Evolutionary conservation across 35 echinoderm and acorn worm species (phyloP).

Genomic region (Holothuria glaberrima): DNA sequence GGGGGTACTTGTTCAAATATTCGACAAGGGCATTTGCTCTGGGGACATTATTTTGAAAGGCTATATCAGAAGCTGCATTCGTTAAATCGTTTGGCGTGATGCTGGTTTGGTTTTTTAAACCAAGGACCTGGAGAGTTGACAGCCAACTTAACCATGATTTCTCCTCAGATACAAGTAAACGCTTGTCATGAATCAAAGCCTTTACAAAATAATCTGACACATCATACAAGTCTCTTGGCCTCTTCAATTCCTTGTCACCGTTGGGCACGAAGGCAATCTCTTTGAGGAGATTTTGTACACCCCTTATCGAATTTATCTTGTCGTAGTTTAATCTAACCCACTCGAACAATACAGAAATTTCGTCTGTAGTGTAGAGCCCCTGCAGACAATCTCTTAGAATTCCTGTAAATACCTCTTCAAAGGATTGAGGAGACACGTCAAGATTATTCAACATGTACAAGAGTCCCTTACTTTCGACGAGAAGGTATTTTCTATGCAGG

Average conservation of each 20-base stretch:
- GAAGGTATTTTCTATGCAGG: too few relatives aligned
- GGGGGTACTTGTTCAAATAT: neutral
- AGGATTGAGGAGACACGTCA: neutral
- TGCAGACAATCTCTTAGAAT: neutral
- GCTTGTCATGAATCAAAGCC: neutral
- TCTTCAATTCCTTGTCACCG: neutral
- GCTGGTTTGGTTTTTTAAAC: slow-evolving; percentile 29
- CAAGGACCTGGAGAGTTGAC: neutral
- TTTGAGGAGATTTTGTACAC: neutral
- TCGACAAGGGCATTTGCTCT: slow-evolving; percentile 12
- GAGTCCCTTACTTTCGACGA: neutral
- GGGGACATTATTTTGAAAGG: neutral
- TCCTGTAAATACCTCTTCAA: neutral
- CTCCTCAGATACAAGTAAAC: neutral
- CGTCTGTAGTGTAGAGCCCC: neutral
- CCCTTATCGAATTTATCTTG: slow-evolving; percentile 1
- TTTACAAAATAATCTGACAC: slow-evolving; percentile 25
- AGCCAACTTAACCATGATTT: neutral
- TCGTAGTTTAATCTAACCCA: slow-evolving; percentile 9
- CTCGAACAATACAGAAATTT: neutral
- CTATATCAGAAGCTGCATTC: neutral
- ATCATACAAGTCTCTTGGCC: slow-evolving; percentile 45
- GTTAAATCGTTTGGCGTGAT: neutral
- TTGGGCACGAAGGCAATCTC: slow-evolving; percentile 20
- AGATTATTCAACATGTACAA: slow-evolving; percentile 5